Percentiles rank a stretch among this genome's conserved stretches.
phyloP scores from a whole-genome alignment of 2,797 vertebrate species.

The Myotis pilosus region DNA sequence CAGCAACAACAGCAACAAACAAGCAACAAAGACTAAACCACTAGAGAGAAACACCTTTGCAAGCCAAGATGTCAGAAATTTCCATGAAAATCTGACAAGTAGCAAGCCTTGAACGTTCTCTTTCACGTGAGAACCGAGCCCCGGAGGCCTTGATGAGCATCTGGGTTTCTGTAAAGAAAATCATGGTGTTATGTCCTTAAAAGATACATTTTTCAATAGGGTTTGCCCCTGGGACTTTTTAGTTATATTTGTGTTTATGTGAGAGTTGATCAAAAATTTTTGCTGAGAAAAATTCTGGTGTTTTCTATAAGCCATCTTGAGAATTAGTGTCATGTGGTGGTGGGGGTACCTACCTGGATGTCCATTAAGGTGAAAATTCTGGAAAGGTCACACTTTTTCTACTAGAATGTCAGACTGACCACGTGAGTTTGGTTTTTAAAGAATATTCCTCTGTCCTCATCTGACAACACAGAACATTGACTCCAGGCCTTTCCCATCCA shows the following conservation, averaged over 20 bases:
- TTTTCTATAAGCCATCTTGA: not conserved
- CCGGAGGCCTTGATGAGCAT: not conserved
- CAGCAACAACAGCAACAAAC: not conserved
- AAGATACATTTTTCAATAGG: not conserved
- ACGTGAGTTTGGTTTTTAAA: conserved; percentile 12
- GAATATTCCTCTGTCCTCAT: not conserved
- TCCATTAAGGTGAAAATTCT: not conserved
- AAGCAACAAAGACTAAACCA: not conserved
- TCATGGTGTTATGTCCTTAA: not conserved
- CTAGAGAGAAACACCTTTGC: not conserved
- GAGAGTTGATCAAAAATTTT: not conserved
- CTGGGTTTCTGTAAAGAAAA: conserved; percentile 29
- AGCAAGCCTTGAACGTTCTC: not conserved
- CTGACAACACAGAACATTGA: not conserved
- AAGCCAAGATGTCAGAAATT: not conserved
- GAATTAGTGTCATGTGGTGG: not conserved
- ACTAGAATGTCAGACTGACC: not conserved
- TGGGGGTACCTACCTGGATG: not conserved
- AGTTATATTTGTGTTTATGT: not conserved
- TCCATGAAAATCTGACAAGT: not conserved
- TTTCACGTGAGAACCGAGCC: not conserved
- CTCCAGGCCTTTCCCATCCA: not conserved
- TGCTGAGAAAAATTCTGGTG: not conserved
- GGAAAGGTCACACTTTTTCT: not conserved
- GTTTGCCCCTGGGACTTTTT: not conserved